These are phyloP conservation scores for Sclerurus mexicanus DNA, from an alignment of 2,113 vertebrate genomes.

Conservation along the genomic window DNA sequence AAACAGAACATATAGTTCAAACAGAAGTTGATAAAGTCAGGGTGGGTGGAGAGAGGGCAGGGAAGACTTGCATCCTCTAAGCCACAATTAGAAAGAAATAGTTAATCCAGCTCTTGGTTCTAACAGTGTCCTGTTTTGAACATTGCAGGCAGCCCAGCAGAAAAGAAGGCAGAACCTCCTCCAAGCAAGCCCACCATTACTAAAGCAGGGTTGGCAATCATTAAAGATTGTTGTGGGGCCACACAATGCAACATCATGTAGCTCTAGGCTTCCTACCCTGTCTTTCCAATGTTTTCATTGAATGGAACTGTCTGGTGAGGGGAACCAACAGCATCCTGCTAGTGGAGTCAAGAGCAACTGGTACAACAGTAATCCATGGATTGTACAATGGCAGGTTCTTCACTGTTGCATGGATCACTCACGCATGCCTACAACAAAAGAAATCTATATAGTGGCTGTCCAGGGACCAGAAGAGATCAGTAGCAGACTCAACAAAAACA, in stretches of 20 bases:
- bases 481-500: conserved; percentile 18
- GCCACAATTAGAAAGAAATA: neutral
- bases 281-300: neutral
- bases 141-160: conserved; percentile 80
- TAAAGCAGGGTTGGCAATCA: conserved; percentile 89
- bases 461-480: conserved; percentile 67
- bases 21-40: neutral
- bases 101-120: neutral
- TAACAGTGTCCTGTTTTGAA: conserved; percentile 18
- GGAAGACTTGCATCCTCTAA: neutral
- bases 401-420: conserved; percentile 80
- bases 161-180: conserved; percentile 88
- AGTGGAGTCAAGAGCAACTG: conserved; percentile 14
- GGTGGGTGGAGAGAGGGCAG: neutral
- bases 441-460: conserved; percentile 69
- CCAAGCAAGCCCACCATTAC: conserved; percentile 90
- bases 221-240: conserved; percentile 96
- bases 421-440: conserved; percentile 75
- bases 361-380: conserved; percentile 37
- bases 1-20: neutral
- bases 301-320: conserved; percentile 17
- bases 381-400: conserved; percentile 68
- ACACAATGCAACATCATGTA: conserved; percentile 94
- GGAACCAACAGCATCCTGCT: conserved; percentile 58
- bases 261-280: conserved; percentile 4